A percentile compares a stretch with the other conserved stretches of the same genome.
These are phyloP conservation scores for Eledona agricola DNA, from an alignment of 2,888 invertebrate genomes.

Conservation along the genomic window DNA sequence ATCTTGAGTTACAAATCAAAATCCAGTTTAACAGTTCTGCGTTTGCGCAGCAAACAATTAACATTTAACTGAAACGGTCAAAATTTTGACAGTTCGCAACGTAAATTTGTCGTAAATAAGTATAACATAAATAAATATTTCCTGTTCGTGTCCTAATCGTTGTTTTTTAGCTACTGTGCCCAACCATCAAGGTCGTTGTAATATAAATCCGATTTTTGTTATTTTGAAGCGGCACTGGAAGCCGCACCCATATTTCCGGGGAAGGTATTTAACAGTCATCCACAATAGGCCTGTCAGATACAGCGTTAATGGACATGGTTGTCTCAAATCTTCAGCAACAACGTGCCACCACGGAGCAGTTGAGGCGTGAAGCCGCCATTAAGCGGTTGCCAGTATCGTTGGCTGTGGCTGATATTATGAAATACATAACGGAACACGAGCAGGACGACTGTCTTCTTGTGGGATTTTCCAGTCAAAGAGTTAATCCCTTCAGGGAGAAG, in stretches of 20 bases:
- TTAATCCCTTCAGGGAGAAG: constrained; percentile 95
- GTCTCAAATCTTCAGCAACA: constrained; percentile 95
- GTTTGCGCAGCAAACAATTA: too few relatives aligned
- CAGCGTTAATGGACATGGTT: constrained; percentile 92
- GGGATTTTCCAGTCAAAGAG: constrained; percentile 93
- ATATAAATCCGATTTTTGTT: too few relatives aligned
- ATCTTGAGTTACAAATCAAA: too few relatives aligned
- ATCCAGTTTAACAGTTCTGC: too few relatives aligned
- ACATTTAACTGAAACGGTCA: too few relatives aligned
- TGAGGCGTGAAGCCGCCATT: constrained; percentile 89
- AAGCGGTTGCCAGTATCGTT: constrained; percentile 87
- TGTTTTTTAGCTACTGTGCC: too few relatives aligned
- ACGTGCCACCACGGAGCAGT: constrained; percentile 90
- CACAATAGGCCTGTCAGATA: constrained; percentile 89
- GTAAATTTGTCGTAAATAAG: too few relatives aligned
- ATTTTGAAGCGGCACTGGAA: constrained; percentile 16
- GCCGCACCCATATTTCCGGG: constrained; percentile 25
- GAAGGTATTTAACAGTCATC: constrained; percentile 8
- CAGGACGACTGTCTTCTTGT: constrained; percentile 92
- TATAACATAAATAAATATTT: too few relatives aligned
- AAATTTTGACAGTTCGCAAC: too few relatives aligned
- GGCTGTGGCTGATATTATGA: constrained; percentile 92
- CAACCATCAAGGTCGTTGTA: too few relatives aligned
- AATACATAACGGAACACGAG: constrained; percentile 89
- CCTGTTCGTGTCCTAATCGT: too few relatives aligned